Base-by-base conservation (phyloP, 2,797 vertebrate species). In the Lacerta agilis region DNA sequence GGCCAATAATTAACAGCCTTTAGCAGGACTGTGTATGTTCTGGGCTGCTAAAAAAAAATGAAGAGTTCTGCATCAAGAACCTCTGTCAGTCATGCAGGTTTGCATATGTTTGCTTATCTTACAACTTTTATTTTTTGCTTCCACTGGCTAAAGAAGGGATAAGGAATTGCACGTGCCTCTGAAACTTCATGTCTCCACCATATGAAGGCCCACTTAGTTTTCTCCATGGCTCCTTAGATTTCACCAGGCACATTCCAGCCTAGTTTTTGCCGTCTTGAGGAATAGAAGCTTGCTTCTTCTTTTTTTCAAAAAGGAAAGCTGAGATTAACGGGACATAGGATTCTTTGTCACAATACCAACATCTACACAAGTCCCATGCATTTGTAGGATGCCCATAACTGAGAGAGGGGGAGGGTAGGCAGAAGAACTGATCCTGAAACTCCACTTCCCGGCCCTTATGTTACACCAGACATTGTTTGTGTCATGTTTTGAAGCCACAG, bases 111-210 rank as follows among this genome's bases (percentile, higher is more conserved):
- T 67, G 23, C 41, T 15, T 55, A 55, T 55, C 15, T 55, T 55
- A 15, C 3, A 55, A 49, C 13, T 55, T 15, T 55, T 49, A 45
- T 80, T 88, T 25, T 83, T 79, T 18, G 76, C 55, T 45, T 84
- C 38, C 33, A 4, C 67, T 27, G 64, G 10, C 29, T 29, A 27
- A 88, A 75, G 67, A 69, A 58, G 43, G 33, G 41, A 79, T 41
- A 45, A 88, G 64, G 36, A 85, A 84, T 79, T 79, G 72, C 72
- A 49, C 55, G 7, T 79, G 49, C 38, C 49, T 79, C 87, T 84
- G 38, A 64, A 79, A 38, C 17, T 18, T 64, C 15, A 43, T 45
- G 15, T 84, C 38, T 67, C 38, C 64, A 23, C 69, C 36, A 79
- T 79, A 66, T 75, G 66, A 80, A 84, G 79, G 64, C 38, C 49